Base-by-base conservation (phyloP, 2,888 invertebrate genomes). In the Harpalus rufipes region DNA sequence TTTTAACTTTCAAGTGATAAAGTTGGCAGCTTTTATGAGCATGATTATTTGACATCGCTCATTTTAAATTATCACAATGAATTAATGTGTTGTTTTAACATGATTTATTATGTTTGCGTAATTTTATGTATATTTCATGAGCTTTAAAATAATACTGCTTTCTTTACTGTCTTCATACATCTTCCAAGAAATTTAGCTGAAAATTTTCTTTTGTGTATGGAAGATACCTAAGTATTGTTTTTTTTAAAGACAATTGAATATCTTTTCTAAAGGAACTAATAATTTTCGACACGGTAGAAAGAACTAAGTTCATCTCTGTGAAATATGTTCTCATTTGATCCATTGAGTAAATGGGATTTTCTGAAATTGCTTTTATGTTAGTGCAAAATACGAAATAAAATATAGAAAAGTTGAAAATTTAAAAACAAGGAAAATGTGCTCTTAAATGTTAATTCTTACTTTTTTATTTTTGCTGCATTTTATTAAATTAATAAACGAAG, bases 1-100 rank as follows among this genome's bases (percentile, higher is more conserved):
- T 56, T 84, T 84, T 56, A 74, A 84, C 83, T 84, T 84, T 84
- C 56, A 78, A 63, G 84, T 78, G 78, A 76, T 78, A 51, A 84
- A 84, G 63, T 78, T 78, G 10, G 72, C 81, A 56, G 44, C 65
- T 32, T 84, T 84, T 78, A 84, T 84, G 63, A 84, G 16, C 25
- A 14, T 61, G 61, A 76, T 83, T 63, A 82, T 82, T 83, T 21
- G 61, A 72, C 59, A 16, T 51, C 44, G 12, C 63, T 65, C 25
- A 81, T 81, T 74, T 44, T 68, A 39, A 68, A 68, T 68, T 63
- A 32, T 68, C 68, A 1, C 68, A 68, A 68, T 68, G 68, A 68
- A 39, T 68, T 68, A 14, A 32, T 68, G 68, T 32, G 25, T 78
- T 25, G 14, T 21, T 74, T 56, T 74, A 51, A 18, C 14, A 32